phyloP scores from a whole-genome alignment of 2,888 invertebrate genomes.

The Macrosoma leucophasiata region DNA sequence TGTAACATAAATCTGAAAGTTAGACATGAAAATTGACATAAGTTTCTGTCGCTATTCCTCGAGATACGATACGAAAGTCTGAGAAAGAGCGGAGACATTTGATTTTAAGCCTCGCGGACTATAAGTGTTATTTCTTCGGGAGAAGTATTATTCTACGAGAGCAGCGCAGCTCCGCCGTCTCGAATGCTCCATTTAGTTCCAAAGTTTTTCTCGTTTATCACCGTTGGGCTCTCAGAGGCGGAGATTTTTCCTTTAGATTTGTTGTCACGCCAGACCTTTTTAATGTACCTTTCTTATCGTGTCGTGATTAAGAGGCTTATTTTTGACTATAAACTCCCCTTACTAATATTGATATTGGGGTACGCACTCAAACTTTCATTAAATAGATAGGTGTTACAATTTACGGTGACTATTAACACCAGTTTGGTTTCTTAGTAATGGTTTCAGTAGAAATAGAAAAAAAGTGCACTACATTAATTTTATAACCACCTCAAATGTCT shows the following conservation, averaged over 20 bases:
- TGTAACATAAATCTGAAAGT: conserved; percentile 29
- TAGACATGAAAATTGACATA: conserved; percentile 41
- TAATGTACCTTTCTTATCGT: conserved; percentile 74
- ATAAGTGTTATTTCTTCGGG: conserved; percentile 74
- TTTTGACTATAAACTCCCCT: conserved; percentile 41
- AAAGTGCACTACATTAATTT: too few species aligned
- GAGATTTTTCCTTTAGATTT: conserved; percentile 77
- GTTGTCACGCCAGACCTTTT: conserved; percentile 77
- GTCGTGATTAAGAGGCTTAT: conserved; percentile 63
- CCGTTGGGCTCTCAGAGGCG: conserved; percentile 73
- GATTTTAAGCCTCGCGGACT: conserved; percentile 75
- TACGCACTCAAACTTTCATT: too few species aligned
- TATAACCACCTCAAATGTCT: too few species aligned
- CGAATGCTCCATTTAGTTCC: conserved; percentile 76
- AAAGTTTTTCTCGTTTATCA: conserved; percentile 77
- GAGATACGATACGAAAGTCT: conserved; percentile 48
- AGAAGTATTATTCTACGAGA: conserved; percentile 74
- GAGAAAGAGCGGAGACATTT: conserved; percentile 64
- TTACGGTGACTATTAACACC: too few species aligned
- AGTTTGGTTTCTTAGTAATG: too few species aligned
- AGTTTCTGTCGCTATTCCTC: conserved; percentile 49
- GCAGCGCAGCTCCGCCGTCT: conserved; percentile 69
- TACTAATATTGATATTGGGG: too few species aligned
- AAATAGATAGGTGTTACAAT: too few species aligned
- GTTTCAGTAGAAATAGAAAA: too few species aligned